Evolutionary conservation across 2,888 invertebrate genomes (phyloP).

Genomic region (Operophtera brumata): DNA sequence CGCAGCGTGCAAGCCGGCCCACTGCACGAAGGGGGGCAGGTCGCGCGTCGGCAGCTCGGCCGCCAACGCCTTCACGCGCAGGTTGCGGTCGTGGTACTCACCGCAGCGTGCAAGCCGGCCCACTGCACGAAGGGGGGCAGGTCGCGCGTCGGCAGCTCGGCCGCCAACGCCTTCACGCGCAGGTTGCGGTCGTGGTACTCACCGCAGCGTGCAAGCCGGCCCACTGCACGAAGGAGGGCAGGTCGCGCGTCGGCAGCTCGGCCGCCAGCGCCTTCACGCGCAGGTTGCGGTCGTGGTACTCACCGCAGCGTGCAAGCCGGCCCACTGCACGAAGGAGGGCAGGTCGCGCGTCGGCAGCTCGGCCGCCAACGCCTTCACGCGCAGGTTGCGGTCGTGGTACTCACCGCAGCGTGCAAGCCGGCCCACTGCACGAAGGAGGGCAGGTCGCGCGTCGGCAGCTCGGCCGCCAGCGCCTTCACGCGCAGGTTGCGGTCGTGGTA

Average conservation of each 20-base stretch:
- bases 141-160: constrained; percentile 95
- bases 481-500: constrained; percentile 91
- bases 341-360: constrained; percentile 96
- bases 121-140: constrained; percentile 94
- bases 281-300: constrained; percentile 91
- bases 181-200: constrained; percentile 91
- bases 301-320: constrained; percentile 74
- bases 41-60: constrained; percentile 95
- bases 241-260: constrained; percentile 94
- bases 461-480: constrained; percentile 95
- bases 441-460: constrained; percentile 94
- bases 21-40: constrained; percentile 92
- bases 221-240: constrained; percentile 95
- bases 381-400: constrained; percentile 90
- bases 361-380: constrained; percentile 95
- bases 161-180: constrained; percentile 94
- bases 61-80: constrained; percentile 95
- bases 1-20: constrained; percentile 84
- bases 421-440: constrained; percentile 96
- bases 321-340: constrained; percentile 94
- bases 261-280: constrained; percentile 95
- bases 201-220: constrained; percentile 79
- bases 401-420: constrained; percentile 65
- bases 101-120: constrained; percentile 82
- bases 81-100: constrained; percentile 87